phyloP scores from a whole-genome alignment of 2,113 vertebrate genomes.

The Nyctibius bracteatus region DNA sequence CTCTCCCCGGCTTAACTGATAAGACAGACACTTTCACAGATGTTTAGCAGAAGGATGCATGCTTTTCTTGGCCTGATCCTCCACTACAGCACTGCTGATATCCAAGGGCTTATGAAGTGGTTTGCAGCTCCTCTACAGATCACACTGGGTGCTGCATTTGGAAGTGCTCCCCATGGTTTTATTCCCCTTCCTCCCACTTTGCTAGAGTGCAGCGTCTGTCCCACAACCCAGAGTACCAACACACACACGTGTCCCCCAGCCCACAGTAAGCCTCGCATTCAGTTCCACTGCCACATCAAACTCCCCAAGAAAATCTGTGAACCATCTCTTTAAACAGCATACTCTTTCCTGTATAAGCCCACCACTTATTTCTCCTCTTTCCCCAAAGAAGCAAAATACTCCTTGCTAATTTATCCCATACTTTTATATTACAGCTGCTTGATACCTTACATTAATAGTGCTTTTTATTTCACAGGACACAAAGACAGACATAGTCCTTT shows the following conservation, averaged over 20 bases:
- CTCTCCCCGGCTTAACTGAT: not conserved
- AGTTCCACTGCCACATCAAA: not conserved
- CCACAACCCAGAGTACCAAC: rapidly evolving
- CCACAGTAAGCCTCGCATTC: not conserved
- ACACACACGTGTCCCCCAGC: rapidly evolving
- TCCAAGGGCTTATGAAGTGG: not conserved
- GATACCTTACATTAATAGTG: not conserved
- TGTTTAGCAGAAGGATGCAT: not conserved
- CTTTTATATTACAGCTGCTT: not conserved
- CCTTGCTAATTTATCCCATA: not conserved
- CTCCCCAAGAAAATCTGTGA: not conserved
- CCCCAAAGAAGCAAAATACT: not conserved
- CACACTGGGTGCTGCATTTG: not conserved
- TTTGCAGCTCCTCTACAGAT: not conserved
- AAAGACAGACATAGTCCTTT: not conserved
- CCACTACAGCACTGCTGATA: not conserved
- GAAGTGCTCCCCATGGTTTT: not conserved
- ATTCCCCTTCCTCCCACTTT: not conserved
- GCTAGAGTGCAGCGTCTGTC: not conserved
- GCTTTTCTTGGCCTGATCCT: not conserved
- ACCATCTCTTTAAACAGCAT: not conserved
- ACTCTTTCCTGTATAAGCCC: not conserved
- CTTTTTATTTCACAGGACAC: not conserved
- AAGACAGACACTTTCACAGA: not conserved
- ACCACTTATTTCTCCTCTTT: not conserved